These are phyloP conservation scores for Hyles euphorbiae DNA, from an alignment of 1,140 invertebrate species.

Conservation along the genomic window DNA sequence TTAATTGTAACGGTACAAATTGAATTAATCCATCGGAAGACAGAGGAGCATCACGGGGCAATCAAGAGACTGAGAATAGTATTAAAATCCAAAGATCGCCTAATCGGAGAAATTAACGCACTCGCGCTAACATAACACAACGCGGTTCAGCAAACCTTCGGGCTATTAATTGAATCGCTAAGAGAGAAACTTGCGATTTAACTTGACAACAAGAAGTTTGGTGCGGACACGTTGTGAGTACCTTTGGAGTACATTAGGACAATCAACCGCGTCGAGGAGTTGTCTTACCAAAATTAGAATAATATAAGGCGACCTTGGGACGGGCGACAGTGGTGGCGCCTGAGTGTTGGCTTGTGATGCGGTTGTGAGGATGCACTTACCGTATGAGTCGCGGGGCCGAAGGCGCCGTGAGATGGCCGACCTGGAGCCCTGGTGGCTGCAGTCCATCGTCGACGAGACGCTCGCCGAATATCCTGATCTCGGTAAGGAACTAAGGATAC, in stretches of 20 bases:
- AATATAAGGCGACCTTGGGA: constrained; percentile 19
- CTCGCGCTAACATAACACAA: constrained; percentile 14
- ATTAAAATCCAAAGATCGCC: constrained; percentile 28
- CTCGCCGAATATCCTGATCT: constrained; percentile 61
- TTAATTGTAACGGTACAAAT: background rate
- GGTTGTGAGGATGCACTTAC: constrained; percentile 62
- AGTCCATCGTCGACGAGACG: constrained; percentile 62
- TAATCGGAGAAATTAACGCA: constrained; percentile 18
- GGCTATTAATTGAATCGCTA: background rate
- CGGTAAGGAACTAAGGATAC: constrained; percentile 30
- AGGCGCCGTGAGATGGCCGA: constrained; percentile 68
- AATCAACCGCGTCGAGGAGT: background rate
- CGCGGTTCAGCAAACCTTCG: constrained; percentile 1
- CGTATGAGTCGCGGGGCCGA: constrained; percentile 64
- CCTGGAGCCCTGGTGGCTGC: constrained; percentile 60
- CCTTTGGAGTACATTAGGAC: no score
- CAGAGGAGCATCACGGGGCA: constrained; percentile 1
- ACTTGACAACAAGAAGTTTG: background rate
- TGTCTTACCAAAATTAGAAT: constrained; percentile 12
- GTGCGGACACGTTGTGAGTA: background rate
- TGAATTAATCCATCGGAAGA: background rate
- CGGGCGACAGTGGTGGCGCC: constrained; percentile 12
- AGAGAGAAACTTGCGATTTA: background rate
- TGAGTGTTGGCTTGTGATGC: constrained; percentile 36
- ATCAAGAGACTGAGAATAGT: constrained; percentile 29